phyloP scores from a whole-genome alignment of 2,888 invertebrate species.

The Zygaena filipendulae region DNA sequence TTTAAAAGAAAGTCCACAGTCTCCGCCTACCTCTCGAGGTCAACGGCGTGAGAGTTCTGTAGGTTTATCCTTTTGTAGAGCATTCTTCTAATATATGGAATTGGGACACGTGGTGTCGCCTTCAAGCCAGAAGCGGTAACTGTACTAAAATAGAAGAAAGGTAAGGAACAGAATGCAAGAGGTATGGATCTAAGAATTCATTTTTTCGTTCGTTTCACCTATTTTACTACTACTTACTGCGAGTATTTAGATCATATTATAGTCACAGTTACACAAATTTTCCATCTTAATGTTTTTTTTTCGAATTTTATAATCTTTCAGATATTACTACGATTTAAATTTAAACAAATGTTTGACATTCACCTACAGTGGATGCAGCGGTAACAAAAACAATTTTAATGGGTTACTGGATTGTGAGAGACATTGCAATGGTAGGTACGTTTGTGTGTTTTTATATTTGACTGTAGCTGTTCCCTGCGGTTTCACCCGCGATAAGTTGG shows the following conservation, averaged over 20 bases:
- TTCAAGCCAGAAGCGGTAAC: slow-evolving; percentile 30
- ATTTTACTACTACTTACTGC: too few relatives aligned
- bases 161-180: slow-evolving; percentile 19
- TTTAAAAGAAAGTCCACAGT: too few relatives aligned
- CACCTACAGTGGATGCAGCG: slow-evolving; percentile 30
- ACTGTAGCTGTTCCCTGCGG: too few relatives aligned
- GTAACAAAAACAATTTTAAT: slow-evolving; percentile 37
- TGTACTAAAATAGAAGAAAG: slow-evolving; percentile 20
- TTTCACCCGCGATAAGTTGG: too few relatives aligned
- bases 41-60: too few relatives aligned
- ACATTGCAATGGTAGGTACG: slow-evolving; percentile 32
- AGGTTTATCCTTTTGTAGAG: too few relatives aligned
- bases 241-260: too few relatives aligned
- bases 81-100: slow-evolving; percentile 29
- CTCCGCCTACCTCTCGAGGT: too few relatives aligned
- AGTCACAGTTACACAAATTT: too few relatives aligned
- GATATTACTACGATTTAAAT: slow-evolving; percentile 35
- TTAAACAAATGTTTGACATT: slow-evolving; percentile 31
- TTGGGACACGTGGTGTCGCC: slow-evolving; percentile 42
- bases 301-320: slow-evolving; percentile 20
- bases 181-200: too few relatives aligned
- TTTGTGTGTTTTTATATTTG: not conserved
- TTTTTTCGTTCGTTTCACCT: too few relatives aligned
- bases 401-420: slow-evolving; percentile 29
- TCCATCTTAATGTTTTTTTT: too few relatives aligned